Evolutionary conservation across 2,113 vertebrate species (phyloP).

Genomic region (Odocoileus hemionus): DNA sequence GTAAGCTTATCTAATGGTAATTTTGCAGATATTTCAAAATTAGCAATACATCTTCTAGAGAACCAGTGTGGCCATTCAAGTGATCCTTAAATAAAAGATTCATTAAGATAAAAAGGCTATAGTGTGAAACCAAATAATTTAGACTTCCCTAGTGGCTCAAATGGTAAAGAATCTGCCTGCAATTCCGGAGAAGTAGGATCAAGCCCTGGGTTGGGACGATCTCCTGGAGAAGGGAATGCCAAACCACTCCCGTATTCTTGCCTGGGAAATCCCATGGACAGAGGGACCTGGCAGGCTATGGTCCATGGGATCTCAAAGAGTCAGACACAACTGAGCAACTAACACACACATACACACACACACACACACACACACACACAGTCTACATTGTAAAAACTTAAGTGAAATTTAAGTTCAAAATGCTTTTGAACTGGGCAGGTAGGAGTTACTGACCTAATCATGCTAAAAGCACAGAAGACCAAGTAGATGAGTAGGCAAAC

Average conservation of each 20-base stretch:
- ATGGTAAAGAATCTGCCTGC: not conserved
- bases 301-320: not conserved
- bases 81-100: not conserved
- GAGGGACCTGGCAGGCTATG: not conserved
- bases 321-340: not conserved
- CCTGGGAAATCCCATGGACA: not conserved
- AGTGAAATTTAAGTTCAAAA: not conserved
- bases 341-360: not conserved
- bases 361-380: not conserved
- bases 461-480: not conserved
- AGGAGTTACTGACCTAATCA: not conserved
- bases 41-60: not conserved
- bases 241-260: not conserved
- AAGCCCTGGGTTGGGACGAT: not conserved
- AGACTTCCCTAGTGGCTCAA: not conserved
- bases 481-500: not conserved
- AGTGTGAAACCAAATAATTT: not conserved
- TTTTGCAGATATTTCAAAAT: not conserved
- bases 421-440: not conserved
- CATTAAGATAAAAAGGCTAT: not conserved
- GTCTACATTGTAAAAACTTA: not conserved
- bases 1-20: not conserved
- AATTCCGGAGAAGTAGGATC: not conserved
- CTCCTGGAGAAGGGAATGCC: not conserved
- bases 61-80: not conserved